Evolutionary conservation across 2,797 vertebrate species (phyloP).

Genomic region (Manis pentadactyla): DNA sequence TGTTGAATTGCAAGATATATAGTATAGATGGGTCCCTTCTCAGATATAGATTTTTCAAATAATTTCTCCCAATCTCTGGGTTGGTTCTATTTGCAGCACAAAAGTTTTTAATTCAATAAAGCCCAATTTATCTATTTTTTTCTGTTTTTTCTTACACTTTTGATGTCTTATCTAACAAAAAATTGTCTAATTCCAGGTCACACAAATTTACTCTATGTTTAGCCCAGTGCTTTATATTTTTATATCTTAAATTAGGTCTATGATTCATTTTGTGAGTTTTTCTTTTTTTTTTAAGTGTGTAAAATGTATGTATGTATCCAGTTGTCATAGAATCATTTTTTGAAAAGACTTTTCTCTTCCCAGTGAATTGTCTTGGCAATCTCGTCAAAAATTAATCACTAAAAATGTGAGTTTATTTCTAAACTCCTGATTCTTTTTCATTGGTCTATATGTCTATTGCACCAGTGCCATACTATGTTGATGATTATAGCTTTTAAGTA

Average conservation of each 20-base stretch:
- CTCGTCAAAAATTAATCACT: background rate
- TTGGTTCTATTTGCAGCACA: background rate
- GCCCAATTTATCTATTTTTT: background rate
- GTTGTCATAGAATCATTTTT: background rate
- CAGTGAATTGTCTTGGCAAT: background rate
- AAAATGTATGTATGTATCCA: background rate
- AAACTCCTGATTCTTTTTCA: background rate
- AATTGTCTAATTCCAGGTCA: background rate
- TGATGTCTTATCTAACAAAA: background rate
- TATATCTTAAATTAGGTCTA: background rate
- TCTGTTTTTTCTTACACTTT: background rate
- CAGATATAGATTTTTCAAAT: background rate
- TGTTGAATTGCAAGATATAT: background rate
- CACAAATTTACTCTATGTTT: background rate
- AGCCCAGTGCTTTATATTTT: background rate
- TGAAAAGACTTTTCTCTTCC: background rate
- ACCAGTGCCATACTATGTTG: background rate
- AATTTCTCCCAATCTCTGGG: background rate
- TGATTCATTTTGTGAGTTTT: background rate
- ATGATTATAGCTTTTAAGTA: background rate
- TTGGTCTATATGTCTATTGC: background rate
- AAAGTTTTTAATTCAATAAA: background rate
- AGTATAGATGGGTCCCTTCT: background rate
- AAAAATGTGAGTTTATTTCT: background rate
- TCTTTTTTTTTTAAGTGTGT: background rate